Base-by-base conservation (phyloP, 2,888 invertebrate genomes). In the Nebria salina region DNA sequence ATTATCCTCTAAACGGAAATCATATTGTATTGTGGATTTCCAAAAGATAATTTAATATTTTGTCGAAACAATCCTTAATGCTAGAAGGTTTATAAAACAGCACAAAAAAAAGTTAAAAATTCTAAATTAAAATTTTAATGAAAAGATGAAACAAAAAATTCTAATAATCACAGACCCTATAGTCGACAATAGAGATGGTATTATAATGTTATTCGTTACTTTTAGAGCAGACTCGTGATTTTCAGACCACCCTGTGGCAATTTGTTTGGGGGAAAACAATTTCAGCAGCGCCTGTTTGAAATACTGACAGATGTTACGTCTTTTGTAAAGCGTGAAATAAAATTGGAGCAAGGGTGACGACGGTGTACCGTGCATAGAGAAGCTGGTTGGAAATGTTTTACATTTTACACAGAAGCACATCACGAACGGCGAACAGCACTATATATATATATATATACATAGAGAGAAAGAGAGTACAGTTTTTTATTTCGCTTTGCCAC, bases 261-360 rank as follows among this genome's bases (percentile, higher is more conserved):
- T 54, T 8, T 54, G 54, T 54, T 54, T 54, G 54, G 54, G 54
- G 54, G 54, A 54, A 54, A 54, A 54, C 54, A 70, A 26, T 70
- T 25, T 34, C 70, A 26, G 70, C 3, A 70, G 26, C 70, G 70
- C 70, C 34, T 34, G 70, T 25, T 70, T 70, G 26, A 75, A 80
- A 80, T 80, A 80, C 54, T 80, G 80, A 75, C 75, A 80, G 65
- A 75, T 70, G 75, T 42, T 75, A 80, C 68, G 75, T 72, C 80
- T 80, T 80, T 80, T 80, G 75, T 80, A 75, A 75, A 80, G 79
- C 75, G 80, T 75, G 75, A 80, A 80, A 80, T 80, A 80, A 80
- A 34, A 80, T 80, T 80, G 80, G 72, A 80, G 80, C 80, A 80
- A 80, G 75, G 80, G 80, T 80, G 80, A 80, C 80, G 80, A 80